Evolutionary conservation across 2,888 invertebrate species (phyloP), one percentile per base, ranked within the genome.

Genomic region (Didymodactylos carnosus): DNA sequence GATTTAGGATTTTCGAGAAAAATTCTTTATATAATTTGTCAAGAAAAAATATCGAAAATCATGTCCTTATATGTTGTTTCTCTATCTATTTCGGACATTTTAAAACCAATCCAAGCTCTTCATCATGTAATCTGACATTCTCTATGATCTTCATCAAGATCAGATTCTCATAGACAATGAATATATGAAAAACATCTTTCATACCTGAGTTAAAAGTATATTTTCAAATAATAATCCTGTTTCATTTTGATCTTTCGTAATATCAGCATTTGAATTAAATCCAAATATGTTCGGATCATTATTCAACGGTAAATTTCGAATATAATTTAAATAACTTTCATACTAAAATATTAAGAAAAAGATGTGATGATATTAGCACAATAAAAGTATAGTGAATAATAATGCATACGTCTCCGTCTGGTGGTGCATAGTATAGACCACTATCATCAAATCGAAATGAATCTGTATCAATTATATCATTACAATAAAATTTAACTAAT

Each of bases 241-340:
- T 77, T 84, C 84, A 27, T 80, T 79, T 77, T 84, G 84, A 76
- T 85, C 85, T 78, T 84, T 85, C 10, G 83, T 84, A 78, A 84
- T 84, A 77, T 83, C 83, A 27, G 84, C 84, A 77, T 85, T 84
- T 40, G 82, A 79, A 76, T 84, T 80, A 82, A 84, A 82, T 40
- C 84, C 84, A 77, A 84, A 84, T 53, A 85, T 80, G 75, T 82
- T 82, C 6, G 84, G 84, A 27, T 81, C 80, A 3, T 83, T 82
- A 75, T 82, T 81, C 70, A 81, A 77, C 13, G 84, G 84, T 49
- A 84, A 78, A n/a, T 75, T 77, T 71, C 80, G 79, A 46, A 82
- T 83, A 78, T 83, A 84, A 73, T 83, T 82, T 1, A 84, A 77
- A 77, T 84, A 84, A 27, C 78, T 78, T 11, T 84, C 84, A 77